Conservation (phyloP, 2,888 invertebrate species). For the Amaurobius ferox region DNA sequence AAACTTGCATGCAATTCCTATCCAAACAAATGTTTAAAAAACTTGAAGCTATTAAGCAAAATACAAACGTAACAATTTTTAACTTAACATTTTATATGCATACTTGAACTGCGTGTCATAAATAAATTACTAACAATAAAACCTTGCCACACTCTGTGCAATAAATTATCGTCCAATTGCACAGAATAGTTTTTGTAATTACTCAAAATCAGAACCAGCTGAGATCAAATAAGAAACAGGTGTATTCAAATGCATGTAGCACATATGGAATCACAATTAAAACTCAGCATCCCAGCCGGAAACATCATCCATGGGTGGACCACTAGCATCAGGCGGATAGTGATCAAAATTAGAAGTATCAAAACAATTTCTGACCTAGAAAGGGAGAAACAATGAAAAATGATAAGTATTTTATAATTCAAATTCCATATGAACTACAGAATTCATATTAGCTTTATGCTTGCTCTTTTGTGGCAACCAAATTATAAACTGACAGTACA, state of each 20-base stretch:
- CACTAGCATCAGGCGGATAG: slow-evolving; percentile 89
- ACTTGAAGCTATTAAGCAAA: no score
- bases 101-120: no score
- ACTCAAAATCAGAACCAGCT: slow-evolving; percentile 26
- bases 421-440: no score
- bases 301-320: slow-evolving; percentile 52
- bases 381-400: background rate
- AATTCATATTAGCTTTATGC: no score
- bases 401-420: no score
- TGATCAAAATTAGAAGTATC: slow-evolving; percentile 98
- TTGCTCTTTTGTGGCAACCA: no score
- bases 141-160: background rate
- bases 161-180: background rate
- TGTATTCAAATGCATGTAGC: slow-evolving; percentile 42
- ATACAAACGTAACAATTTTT: no score
- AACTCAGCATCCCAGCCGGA: slow-evolving; percentile 63
- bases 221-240: slow-evolving; percentile 23
- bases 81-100: no score
- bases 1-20: no score
- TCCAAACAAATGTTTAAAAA: no score
- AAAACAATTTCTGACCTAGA: slow-evolving; percentile 48
- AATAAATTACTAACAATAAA: background rate
- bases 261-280: background rate
- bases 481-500: no score
- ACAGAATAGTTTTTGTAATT: background rate